Evolutionary conservation across 2,113 vertebrate species (phyloP), one percentile per base, ranked within the genome.

Genomic region (Octodon degus): DNA sequence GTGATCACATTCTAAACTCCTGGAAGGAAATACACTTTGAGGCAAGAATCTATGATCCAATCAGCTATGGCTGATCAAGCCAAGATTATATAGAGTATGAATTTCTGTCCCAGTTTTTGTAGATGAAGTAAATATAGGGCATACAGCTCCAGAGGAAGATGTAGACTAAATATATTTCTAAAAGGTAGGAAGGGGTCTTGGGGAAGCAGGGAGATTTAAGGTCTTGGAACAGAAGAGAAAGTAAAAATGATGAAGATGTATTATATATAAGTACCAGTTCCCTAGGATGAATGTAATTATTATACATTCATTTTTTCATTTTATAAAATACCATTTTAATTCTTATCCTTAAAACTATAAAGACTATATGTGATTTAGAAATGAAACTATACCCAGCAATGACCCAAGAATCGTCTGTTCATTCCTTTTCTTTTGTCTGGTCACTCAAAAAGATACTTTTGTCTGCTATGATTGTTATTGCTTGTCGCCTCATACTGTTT

Each of bases 81-180:
- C 58, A 93, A 80, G 22, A 70, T 58, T 83, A 96, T 70, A 40
- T 63, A 83, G 72, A 89, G 67, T 4, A 0, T 81, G n/a, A 74
- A 13, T 96, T 86, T 81, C 47, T 74, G 27, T 43, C 74, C 25
- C 63, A 47, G 32, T 87, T 91, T 95, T 93, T 96, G 32, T 85
- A 58, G 7, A 53, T 47, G 16, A 34, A 20, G 9, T 84, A 22
- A 17, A 74, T 55, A 14, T 27, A 70, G 88, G 25, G 34, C 32
- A 34, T 40, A 55, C 11, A 96, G 30, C 50, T 91, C 32, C 34
- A 43, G 63, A 34, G 34, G 70, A 34, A 77, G 63, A 37, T 68
- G 9, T 92, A 30, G 24, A 30, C 63, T 72, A 79, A 84, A 37
- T 34, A 90, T 67, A 20, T 58, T 65, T 65, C 19, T 89, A 32